Percentiles rank a stretch among this genome's conserved stretches.
phyloP scores from a whole-genome alignment of 2,797 vertebrate species.

The Ceryle rudis region DNA sequence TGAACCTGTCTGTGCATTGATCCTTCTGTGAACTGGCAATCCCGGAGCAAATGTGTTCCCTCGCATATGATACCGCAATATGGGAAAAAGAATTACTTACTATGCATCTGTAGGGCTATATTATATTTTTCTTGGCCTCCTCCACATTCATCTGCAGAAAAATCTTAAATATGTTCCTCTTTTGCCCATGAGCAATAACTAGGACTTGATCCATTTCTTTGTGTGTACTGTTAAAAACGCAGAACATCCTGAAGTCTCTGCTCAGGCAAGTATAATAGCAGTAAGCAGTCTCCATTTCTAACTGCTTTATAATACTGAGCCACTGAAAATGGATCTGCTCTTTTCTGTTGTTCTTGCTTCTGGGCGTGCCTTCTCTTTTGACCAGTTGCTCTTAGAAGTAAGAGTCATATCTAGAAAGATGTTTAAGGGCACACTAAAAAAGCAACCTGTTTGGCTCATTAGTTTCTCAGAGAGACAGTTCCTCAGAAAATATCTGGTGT shows the following conservation, averaged over 20 bases:
- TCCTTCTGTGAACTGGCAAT: slow-evolving; percentile 68
- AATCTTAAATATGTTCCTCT: slow-evolving; percentile 66
- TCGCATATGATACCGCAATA: slow-evolving; percentile 65
- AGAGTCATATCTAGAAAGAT: background rate
- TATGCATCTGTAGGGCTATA: slow-evolving; percentile 64
- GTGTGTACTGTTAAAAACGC: slow-evolving; percentile 27
- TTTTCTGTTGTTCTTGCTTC: background rate
- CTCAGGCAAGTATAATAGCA: background rate
- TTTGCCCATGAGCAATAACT: slow-evolving; percentile 39
- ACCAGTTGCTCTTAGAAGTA: background rate
- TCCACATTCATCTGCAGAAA: slow-evolving; percentile 59
- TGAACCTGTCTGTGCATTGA: slow-evolving; percentile 56
- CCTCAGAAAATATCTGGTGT: background rate
- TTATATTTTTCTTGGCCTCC: slow-evolving; percentile 69
- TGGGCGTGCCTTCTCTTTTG: background rate
- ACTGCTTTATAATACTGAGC: background rate
- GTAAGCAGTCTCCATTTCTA: background rate
- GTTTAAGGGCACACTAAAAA: background rate
- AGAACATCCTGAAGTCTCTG: slow-evolving; percentile 27
- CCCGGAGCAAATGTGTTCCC: slow-evolving; percentile 69
- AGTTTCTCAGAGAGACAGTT: background rate
- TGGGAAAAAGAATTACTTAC: slow-evolving; percentile 71
- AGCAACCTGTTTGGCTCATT: background rate
- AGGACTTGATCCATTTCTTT: slow-evolving; percentile 42
- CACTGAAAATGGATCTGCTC: background rate